Evolutionary conservation across 2,888 invertebrate species (phyloP), one percentile per base, ranked within the genome.

Genomic region (Petrolisthes cinctipes): DNA sequence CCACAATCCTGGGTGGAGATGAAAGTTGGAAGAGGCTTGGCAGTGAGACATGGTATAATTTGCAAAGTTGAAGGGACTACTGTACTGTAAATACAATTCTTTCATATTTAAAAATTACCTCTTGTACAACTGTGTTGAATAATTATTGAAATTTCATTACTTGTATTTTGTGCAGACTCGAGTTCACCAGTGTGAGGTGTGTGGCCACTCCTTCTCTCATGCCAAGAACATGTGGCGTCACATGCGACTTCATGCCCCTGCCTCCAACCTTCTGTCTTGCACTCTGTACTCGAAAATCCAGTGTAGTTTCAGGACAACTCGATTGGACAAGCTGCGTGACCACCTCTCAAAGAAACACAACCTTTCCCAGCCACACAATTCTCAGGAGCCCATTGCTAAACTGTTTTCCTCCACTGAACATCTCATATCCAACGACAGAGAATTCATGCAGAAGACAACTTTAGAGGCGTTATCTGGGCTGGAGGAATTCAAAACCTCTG

Each of bases 171-270:
- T 5, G 4, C 83, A 90, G 90, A 78, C 82, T 14, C 71, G 88
- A 11, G 84, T 94, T 0, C 94, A 94, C 90, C 94, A 94, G 83
- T 94, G 94, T 91, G 94, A 94, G 90, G 92, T 94, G 5, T 94
- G 94, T 91, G 94, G 94, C 5, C 94, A 94, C 83, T 93, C 93
- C 85, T 94, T 94, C 91, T 94, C 94, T 9, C 93, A 94, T 89
- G 93, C 93, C 82, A 94, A 94, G 91, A 94, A 94, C 91, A 92
- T 94, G 92, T 92, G 94, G 94, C 89, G 92, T 92, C 91, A 94
- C 94, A 53, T 94, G 94, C 89, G 92, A 91, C 89, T 89, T 71
- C 90, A 89, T 73, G 68, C 86, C 5, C 86, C 86, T 7, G 68
- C 91, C n/a, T 75, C 84, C 73, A 82, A 82, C 61, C 57, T 83